phyloP scores from a whole-genome alignment of 2,113 vertebrate genomes.

The Burhinus bistriatus region DNA sequence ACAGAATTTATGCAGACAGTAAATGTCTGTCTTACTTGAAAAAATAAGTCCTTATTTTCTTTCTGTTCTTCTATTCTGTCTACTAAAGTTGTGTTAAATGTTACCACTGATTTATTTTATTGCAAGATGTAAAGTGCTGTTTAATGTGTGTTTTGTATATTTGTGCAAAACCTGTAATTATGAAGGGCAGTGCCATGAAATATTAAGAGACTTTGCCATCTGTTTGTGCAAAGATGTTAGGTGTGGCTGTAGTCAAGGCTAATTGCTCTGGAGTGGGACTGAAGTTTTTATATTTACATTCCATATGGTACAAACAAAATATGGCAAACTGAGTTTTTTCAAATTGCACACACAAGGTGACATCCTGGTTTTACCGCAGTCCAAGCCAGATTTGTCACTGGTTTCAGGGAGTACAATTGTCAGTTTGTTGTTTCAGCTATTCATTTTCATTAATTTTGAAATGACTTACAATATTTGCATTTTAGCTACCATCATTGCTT shows the following conservation, averaged over 20 bases:
- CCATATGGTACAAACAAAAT: constrained; percentile 11
- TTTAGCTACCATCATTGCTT: neutral
- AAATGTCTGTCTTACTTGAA: neutral
- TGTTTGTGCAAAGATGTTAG: constrained; percentile 19
- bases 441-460: neutral
- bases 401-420: neutral
- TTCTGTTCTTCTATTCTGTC: neutral
- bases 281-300: neutral
- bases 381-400: neutral
- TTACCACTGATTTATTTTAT: neutral
- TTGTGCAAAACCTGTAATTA: constrained; percentile 18
- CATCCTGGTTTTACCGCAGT: neutral
- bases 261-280: neutral
- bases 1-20: neutral
- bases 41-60: neutral
- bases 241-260: constrained; percentile 21
- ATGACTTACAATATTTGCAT: neutral
- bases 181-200: constrained; percentile 26
- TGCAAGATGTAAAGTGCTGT: neutral
- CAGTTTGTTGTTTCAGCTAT: neutral
- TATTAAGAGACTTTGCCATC: constrained; percentile 35
- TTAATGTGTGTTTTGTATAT: neutral
- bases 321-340: neutral
- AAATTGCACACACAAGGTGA: neutral
- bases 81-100: neutral